Evolutionary conservation across 1,140 invertebrate species (phyloP), one percentile per base, ranked within the genome.

Genomic region (Sipha flava): DNA sequence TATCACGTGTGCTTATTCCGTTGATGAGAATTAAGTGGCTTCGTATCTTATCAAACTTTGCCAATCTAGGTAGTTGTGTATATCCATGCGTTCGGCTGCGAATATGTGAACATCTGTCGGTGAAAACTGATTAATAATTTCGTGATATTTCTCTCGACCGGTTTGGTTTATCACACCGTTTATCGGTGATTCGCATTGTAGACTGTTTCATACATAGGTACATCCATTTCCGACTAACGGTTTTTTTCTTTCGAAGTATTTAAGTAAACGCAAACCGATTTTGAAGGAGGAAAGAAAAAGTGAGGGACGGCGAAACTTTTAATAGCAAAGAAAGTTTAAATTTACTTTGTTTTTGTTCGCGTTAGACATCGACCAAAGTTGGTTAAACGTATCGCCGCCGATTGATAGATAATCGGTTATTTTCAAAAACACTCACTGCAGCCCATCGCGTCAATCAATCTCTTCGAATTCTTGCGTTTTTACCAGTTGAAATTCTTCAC

Each of bases 241-340:
- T 40, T 66, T 64, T 62, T 62, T 34, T 34, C 57, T 62, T 12
- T 64, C 31, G 18, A 37, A 34, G n/a, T n/a, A n/a, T n/a, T n/a
- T n/a, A 66, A 66, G n/a, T 37, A 37, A 40, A 14, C 12, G 21
- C 21, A 64, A 64, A 64, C 31, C 21, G 34, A 40, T 66, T 40
- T 66, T 4, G 34, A 40, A 12, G 14, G 40, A 43, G 14, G 31
- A 31, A 59, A 4, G 9, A 6, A 14, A 59, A 16, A 29, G 26
- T 5, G 18, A 34, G 26, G 43, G 9, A 45, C 9, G 3, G 14
- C 14, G 29, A 73, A 73, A 73, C 26, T 73, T 49, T 52, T 34
- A 49, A 73, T 73, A 52, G 47, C 10, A 45, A 29, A 73, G 52
- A 73, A 73, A 52, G 47, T 73, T 52, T 73, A 52, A 73, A 73